Evolutionary conservation across 2,888 invertebrate genomes (phyloP).

Genomic region (Brachyptera risi): DNA sequence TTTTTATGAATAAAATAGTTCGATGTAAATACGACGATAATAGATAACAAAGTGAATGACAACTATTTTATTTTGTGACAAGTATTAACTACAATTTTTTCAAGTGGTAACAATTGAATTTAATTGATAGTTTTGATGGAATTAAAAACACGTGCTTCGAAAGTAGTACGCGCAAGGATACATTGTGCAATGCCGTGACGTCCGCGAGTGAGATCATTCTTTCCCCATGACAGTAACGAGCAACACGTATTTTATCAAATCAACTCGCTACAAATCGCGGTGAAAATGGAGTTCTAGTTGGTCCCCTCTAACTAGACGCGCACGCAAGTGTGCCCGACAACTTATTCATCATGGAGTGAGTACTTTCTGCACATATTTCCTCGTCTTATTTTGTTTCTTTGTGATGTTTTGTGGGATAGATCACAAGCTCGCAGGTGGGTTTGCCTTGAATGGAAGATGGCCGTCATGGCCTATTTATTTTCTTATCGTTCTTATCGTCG

Average conservation of each 20-base stretch:
- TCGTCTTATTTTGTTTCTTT: background rate
- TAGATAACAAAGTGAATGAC: no score
- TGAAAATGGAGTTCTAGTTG: conserved; percentile 74
- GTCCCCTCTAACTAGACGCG: conserved; percentile 55
- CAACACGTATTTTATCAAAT: conserved; percentile 44
- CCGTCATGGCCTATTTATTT: background rate
- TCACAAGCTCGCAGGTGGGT: background rate
- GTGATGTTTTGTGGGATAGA: background rate
- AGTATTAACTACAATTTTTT: no score
- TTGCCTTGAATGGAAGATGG: background rate
- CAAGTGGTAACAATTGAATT: no score
- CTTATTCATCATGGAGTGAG: conserved; percentile 64
- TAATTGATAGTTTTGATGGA: background rate
- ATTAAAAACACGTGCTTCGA: background rate
- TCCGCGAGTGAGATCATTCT: conserved; percentile 37
- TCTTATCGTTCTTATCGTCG: no score
- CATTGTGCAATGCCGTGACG: background rate
- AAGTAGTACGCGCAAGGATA: no score
- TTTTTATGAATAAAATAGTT: no score
- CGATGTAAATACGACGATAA: no score
- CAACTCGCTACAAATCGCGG: conserved; percentile 51
- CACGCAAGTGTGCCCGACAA: conserved; percentile 68
- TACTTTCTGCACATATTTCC: conserved; percentile 40
- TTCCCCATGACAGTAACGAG: conserved; percentile 42
- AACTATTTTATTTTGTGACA: no score